Evolutionary conservation across 2,888 invertebrate genomes (phyloP), one percentile per base, ranked within the genome.

Genomic region (Torymus texanus): DNA sequence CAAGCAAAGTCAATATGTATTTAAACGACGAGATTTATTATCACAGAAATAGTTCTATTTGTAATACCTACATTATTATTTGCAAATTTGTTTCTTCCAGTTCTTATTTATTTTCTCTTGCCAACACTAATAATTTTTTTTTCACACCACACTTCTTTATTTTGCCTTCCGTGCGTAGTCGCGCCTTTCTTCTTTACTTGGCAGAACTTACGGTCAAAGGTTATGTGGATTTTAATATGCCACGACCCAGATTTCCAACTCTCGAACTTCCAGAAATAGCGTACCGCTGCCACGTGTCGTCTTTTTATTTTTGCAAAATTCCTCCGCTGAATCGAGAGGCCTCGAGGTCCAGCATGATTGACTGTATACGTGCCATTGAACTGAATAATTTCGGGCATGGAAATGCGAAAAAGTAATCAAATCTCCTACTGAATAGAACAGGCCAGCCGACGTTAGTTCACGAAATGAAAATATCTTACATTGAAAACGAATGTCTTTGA

Each of bases 201-300:
- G 62, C 18, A 72, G 29, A 63, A 70, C 29, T 59, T 70, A 65
- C 24, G 59, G 18, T 53, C 63, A 75, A 24, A 13, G 21, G 63
- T 75, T 68, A 71, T 68, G 56, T 21, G 41, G 56, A 70, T 63
- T 70, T 76, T 76, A 58, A 76, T 76, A 76, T 76, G 56, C 70
- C 41, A 3, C 14, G 70, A 70, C 76, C 63, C 10, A 70, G 41
- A 70, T 63, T 70, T 56, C 16, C 21, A 12, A 75, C 61, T 14
- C n/a, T 13, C 10, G n/a, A 53, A 67, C 56, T 29, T 62, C 18
- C 41, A 62, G n/a, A 58, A 63, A 63, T 63, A 76, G 50, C 62
- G 13, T 13, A 41, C 41, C 41, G 41, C 41, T 41, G 8, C 14
- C 13, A 58, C 4, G 53, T 41, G 14, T 12, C 21, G 18, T 18